Evolutionary conservation across 2,113 vertebrate genomes (phyloP), one percentile per base, ranked within the genome.

Genomic region (Emydocephalus ijimae): DNA sequence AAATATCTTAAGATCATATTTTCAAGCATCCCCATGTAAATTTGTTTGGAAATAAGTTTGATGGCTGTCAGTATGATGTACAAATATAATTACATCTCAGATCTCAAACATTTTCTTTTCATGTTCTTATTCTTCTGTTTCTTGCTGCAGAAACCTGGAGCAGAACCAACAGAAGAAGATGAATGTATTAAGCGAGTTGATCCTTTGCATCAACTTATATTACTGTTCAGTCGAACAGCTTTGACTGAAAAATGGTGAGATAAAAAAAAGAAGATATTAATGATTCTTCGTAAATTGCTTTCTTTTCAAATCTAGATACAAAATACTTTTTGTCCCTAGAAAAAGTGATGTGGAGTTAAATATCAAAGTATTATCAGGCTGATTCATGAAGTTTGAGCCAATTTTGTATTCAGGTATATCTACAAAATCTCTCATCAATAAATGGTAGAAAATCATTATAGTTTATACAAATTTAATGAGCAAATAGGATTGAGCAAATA

Each of bases 241-340:
- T 98, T 99, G 55, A 99, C 99, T 1, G 99, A 99, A 97, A 99
- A 99, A 97, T 99, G 98, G 99, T 99, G 97, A 81, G 98, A 81
- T 91, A 61, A 85, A 29, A 95, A 24, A 94, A 34, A 52, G 23
- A 87, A n/a, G 61, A 89, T 90, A 23, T 57, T 34, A 88, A 9
- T 92, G n/a, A 20, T 34, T 87, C 92, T 92, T 95, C 94, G 91
- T 87, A 74, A 59, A 48, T 87, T 92, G 39, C 14, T 95, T n/a
- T 86, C 91, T 26, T 92, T 90, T 93, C 3, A 95, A 64, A 89
- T 48, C 7, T 92, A 23, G 9, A 57, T 87, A 7, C 3, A 29
- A 55, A 87, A 43, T 34, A 4, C 24, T 20, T 23, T 56, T 20
- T 87, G 39, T 21, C 39, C 20, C 29, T 29, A 85, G 2, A 59